Evolutionary conservation across 2,888 invertebrate genomes (phyloP).

Genomic region (Oxycera nigricornis): DNA sequence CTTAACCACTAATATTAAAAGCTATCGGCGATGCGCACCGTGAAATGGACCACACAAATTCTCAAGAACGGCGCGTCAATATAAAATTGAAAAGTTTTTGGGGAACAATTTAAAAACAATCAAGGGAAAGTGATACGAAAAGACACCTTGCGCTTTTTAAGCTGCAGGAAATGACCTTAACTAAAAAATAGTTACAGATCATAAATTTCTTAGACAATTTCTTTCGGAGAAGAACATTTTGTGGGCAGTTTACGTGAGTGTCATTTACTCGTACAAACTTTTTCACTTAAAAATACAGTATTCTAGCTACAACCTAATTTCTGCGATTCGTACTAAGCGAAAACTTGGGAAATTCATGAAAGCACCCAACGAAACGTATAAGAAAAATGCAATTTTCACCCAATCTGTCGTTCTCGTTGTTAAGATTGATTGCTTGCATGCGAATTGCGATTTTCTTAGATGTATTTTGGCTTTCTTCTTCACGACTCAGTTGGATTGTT

Average conservation of each 20-base stretch:
- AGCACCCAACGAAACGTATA: background rate
- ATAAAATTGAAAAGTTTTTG: background rate
- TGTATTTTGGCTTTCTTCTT: background rate
- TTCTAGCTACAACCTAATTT: background rate
- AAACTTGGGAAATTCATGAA: background rate
- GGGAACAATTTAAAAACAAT: background rate
- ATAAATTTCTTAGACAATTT: background rate
- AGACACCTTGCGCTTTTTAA: background rate
- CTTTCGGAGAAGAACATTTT: background rate
- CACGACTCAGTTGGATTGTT: background rate
- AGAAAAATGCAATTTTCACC: background rate
- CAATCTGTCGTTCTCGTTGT: background rate
- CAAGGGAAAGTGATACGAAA: background rate
- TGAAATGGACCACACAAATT: background rate
- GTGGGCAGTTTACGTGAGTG: background rate
- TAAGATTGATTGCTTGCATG: background rate
- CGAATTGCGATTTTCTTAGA: background rate
- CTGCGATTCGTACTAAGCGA: too few species aligned
- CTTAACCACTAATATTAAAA: background rate
- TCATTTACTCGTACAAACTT: background rate
- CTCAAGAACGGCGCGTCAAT: background rate
- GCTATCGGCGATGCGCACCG: background rate
- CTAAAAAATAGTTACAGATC: background rate
- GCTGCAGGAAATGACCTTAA: background rate
- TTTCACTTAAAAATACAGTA: background rate